A percentile compares a stretch with the other conserved stretches of the same genome.
Conservation (phyloP, 2,797 vertebrate genomes). For the Antrozous pallidus region DNA sequence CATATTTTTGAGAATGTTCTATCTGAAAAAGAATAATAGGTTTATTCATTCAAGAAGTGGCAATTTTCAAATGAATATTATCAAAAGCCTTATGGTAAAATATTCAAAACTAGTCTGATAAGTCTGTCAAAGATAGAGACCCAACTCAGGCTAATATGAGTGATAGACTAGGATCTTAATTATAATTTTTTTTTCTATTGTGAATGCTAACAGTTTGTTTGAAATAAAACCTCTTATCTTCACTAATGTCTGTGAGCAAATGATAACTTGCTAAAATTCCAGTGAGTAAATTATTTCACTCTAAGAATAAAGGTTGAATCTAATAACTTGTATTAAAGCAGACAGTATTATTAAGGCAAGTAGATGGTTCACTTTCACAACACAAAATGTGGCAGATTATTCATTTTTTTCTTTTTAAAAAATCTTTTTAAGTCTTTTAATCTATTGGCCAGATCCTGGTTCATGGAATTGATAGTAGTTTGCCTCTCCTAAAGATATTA, state of each 20-base stretch:
- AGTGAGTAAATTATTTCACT: conserved; percentile 32
- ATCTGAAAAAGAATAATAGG: conserved; percentile 23
- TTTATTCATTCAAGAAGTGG: conserved; percentile 29
- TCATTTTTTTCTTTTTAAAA: not conserved
- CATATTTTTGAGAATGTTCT: conserved; percentile 17
- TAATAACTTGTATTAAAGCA: conserved; percentile 40
- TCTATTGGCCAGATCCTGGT: not conserved
- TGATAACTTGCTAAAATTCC: conserved; percentile 55
- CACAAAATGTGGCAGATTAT: not conserved
- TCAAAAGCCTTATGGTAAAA: conserved; percentile 42
- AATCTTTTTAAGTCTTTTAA: not conserved
- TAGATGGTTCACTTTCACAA: conserved; percentile 22
- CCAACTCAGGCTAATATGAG: not conserved
- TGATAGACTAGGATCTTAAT: conserved; percentile 10
- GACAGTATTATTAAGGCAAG: conserved; percentile 22
- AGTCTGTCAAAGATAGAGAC: conserved; percentile 3
- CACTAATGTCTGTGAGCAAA: conserved; percentile 50
- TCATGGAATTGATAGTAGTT: not conserved
- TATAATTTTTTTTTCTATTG: conserved; percentile 21
- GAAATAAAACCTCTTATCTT: conserved; percentile 9
- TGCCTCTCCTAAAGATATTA: not conserved
- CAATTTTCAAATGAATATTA: conserved; percentile 35
- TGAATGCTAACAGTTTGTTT: conserved; percentile 40
- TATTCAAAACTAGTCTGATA: conserved; percentile 38
- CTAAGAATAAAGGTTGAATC: not conserved